Evolutionary conservation across 2,797 vertebrate species (phyloP).

Genomic region (Toxotes lorentzi): DNA sequence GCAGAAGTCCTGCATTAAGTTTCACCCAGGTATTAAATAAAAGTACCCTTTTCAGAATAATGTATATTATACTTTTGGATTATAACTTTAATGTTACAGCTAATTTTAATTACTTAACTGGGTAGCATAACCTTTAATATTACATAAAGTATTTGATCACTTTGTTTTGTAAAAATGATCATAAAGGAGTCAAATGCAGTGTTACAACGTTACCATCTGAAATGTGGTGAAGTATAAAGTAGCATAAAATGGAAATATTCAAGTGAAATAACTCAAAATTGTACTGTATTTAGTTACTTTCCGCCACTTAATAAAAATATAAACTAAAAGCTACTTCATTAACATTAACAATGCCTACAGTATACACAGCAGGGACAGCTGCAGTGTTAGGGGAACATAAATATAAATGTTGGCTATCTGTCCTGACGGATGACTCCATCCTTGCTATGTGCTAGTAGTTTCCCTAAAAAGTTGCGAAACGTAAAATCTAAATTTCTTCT

Average conservation of each 20-base stretch:
- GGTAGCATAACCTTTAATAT: neutral
- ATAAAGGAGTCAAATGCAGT: neutral
- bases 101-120: neutral
- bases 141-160: neutral
- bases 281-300: neutral
- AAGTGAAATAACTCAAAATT: neutral
- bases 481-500: neutral
- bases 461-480: constrained; percentile 42
- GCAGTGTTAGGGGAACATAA: neutral
- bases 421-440: neutral
- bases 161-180: no score
- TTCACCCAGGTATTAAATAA: no score
- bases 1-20: neutral
- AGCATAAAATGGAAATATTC: neutral
- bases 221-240: neutral
- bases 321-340: neutral
- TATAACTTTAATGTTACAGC: neutral
- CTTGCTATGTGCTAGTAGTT: neutral
- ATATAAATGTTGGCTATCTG: neutral
- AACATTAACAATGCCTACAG: neutral
- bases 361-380: neutral
- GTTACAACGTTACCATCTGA: neutral
- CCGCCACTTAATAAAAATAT: neutral
- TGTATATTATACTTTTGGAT: neutral
- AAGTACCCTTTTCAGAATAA: neutral